A percentile compares a stretch with the other conserved stretches of the same genome.
Conservation (phyloP, 2,797 vertebrate species). For the Mus caroli region DNA sequence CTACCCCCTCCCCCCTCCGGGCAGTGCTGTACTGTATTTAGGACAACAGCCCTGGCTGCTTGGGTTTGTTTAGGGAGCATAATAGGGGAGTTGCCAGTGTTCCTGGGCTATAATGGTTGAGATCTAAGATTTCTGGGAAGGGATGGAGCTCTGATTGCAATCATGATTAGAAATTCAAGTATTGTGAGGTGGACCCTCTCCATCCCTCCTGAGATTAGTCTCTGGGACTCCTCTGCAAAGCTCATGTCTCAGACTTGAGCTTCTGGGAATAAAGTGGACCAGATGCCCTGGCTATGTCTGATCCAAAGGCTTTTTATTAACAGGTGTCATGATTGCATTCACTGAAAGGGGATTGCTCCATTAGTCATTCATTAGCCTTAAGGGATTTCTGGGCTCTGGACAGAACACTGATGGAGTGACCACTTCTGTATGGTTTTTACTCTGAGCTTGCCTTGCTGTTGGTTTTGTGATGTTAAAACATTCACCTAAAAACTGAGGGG, state of each 20-base stretch:
- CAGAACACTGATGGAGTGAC: conserved; percentile 12
- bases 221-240: background rate
- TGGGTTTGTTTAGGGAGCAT: background rate
- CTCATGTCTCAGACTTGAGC: background rate
- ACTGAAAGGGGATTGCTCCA: conserved; percentile 29
- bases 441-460: conserved; percentile 39
- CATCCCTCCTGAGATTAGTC: background rate
- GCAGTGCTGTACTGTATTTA: background rate
- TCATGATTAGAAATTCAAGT: background rate
- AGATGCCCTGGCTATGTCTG: background rate
- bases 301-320: conserved; percentile 38
- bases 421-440: conserved; percentile 21
- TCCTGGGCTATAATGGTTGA: background rate
- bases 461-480: conserved; percentile 35
- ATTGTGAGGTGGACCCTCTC: background rate
- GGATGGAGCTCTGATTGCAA: background rate
- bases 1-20: background rate
- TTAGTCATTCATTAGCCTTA: conserved; percentile 52
- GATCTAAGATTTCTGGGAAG: conserved; percentile 3
- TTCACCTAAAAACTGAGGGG: background rate
- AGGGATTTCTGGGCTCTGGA: background rate
- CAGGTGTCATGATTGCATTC: conserved; percentile 17
- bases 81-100: background rate
- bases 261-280: background rate
- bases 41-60: background rate